Base-by-base conservation (phyloP, 2,797 vertebrate species). In the Acanthornis magna region DNA sequence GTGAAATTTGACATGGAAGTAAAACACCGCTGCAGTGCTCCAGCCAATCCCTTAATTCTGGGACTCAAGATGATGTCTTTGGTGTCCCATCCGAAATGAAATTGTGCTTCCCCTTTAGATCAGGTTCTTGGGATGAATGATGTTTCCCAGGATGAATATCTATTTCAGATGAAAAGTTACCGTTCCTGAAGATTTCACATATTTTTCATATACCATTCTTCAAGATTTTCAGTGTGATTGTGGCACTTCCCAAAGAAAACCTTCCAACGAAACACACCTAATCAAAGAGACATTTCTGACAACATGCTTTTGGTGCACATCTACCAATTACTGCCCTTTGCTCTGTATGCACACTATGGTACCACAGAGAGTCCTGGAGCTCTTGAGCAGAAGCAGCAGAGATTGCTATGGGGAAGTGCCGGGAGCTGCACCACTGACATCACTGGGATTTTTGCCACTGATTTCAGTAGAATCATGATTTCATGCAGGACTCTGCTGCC, bases 401-500 rank as follows among this genome's bases (percentile, higher is more conserved):
- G 45, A 74, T 9, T 76, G 61, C 43, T 34, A 10, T 3, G 32
- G 65, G 53, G 17, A 81, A 75, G 58, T 20, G 50, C 60, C 81
- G 60, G 63, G 45, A 93, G 43, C 67, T 70, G 62, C 76, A 75
- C 48, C 71, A 84, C 66, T 91, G 85, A 94, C 85, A 86, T 68
- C 85, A 81, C 70, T 58, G 63, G 60, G 80, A 92, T 48, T 91
- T 79, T 71, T 96, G 92, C 85, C 82, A 85, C 76, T 21, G 81
- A 92, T 77, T 89, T 91, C 93, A 85, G 51, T 26, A 68, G 61
- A 80, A 32, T 54, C 85, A 83, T 48, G 85, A 83, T 55, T 97
- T 92, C 78, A 92, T 27, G 34, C n/a, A 75, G 91, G 75, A 87
- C 84, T 91, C 42, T 43, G 78, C 65, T 96, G 92, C 75, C 78